Base-by-base conservation (phyloP, 2,113 vertebrate species). In the Anguilla rostrata region DNA sequence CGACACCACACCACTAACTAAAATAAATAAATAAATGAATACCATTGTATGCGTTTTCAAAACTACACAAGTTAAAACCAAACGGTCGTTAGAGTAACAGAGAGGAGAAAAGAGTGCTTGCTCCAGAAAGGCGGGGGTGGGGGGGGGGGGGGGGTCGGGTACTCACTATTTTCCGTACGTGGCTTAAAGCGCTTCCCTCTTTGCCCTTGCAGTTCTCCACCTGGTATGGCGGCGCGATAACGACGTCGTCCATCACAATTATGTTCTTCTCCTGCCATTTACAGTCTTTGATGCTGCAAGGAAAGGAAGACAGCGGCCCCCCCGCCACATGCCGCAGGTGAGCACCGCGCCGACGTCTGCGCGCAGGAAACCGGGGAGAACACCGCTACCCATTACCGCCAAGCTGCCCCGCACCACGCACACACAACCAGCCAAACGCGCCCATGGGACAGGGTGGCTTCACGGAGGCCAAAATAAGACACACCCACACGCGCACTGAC, bases 131-230 rank as follows among this genome's bases (percentile, higher is more conserved):
- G 0, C 9, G 22, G 3, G 26, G 26, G 26, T 1, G 26, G 26
- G 26, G n/a, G n/a, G n/a, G n/a, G n/a, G n/a, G n/a, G 22, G 4
- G 71, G 3, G 63, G 66, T 16, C 46, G 71, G 63, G 57, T 92
- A 97, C 97, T 97, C 94, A 98, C 97, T 95, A 98, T 97, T 97
- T 98, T 98, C 91, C 96, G 96, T 94, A 97, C 97, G 91, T 98
- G 97, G 91, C 95, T 96, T 93, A 97, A 93, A 85, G 97, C 97
- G 41, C 96, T 97, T 34, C 96, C 96, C 91, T 97, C 97, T 94
- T 97, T 97, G 94, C 97, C 97, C 96, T 96, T 97, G 89, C 97
- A 98, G 92, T 98, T 96, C 83, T 98, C 97, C 92, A 96, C 96
- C 89, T 97, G 96, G 91, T 98, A 98, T 0, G 97, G 97, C 66